phyloP scores from a whole-genome alignment of 1,140 invertebrate genomes.

The Sinonovacula constricta region DNA sequence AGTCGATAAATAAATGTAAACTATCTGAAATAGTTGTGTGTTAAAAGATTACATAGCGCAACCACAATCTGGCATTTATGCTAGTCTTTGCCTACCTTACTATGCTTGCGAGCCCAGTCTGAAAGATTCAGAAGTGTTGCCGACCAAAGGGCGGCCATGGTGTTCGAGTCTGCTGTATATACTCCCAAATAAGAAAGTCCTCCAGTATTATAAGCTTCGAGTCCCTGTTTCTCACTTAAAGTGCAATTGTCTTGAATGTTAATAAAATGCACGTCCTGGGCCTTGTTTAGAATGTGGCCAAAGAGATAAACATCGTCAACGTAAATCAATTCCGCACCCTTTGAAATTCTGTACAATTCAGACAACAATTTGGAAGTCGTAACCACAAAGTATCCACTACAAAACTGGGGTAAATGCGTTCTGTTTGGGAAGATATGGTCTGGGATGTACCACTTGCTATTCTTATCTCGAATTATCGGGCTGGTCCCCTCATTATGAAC shows the following conservation, averaged over 20 bases:
- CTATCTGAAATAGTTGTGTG: no score
- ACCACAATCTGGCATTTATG: no score
- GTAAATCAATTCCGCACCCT: conserved; percentile 64
- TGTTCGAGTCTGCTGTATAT: background rate
- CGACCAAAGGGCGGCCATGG: background rate
- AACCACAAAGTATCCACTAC: conserved; percentile 77
- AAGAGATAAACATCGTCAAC: conserved; percentile 78
- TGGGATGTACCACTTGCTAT: conserved; percentile 77
- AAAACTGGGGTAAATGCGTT: conserved; percentile 72
- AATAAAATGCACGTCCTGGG: conserved; percentile 38
- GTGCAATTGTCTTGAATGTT: conserved; percentile 53
- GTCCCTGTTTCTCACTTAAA: conserved; percentile 36
- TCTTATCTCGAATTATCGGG: conserved; percentile 64
- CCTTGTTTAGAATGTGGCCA: conserved; percentile 67
- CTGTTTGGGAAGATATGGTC: conserved; percentile 67
- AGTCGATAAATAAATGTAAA: no score
- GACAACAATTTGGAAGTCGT: conserved; percentile 75
- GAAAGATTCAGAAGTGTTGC: background rate
- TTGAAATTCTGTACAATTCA: conserved; percentile 69
- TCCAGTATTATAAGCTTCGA: conserved; percentile 46
- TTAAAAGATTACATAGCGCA: no score
- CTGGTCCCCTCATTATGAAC: conserved; percentile 46
- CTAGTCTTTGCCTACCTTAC: no score
- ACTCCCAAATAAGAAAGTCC: conserved; percentile 17
- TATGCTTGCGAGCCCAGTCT: background rate